Evolutionary conservation across 2,797 vertebrate species (phyloP), one percentile per base, ranked within the genome.

Genomic region (Zonotrichia albicollis): DNA sequence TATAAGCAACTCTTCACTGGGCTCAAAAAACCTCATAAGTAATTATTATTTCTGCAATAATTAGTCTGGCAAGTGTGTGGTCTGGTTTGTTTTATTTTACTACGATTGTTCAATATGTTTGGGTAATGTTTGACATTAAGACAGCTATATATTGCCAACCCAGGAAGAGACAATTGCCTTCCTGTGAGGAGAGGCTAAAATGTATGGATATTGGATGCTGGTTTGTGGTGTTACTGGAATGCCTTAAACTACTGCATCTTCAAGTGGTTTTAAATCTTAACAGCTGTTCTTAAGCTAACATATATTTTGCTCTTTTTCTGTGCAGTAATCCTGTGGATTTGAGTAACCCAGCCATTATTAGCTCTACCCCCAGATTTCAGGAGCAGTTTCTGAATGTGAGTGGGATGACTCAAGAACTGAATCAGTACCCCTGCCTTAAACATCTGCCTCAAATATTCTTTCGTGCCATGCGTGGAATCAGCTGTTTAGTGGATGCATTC

Each of bases 281-380:
- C 27, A 68, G 32, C n/a, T 79, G 18, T 80, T 86, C 53, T 83
- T 85, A 30, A 94, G 53, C 60, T 93, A 43, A 91, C 45, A 18
- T 67, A 6, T 29, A 13, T 58, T 75, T 89, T 84, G 7, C 19
- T 97, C 18, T 95, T 46, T 70, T 81, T 84, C 36, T 92, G 20
- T 79, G 84, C 97, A 99, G 99, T 97, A 99, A 99, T 96, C 99
- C 98, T 5, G 99, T 99, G 98, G 99, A 99, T 97, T 98, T 99
- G 91, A 98, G 98, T 97, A 98, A 98, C 94, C 99, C 99, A 87
- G 98, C 98, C 67, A 98, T 99, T 95, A 98, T 99, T 96, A 99
- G 99, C 98, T 99, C 99, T 97, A 99, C 99, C 86, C 98, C 98
- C 61, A 98, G 98, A 96, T 98, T 98, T 97, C 98, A 98, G 97